Percentiles rank a stretch among this genome's conserved stretches.
Conservation (phyloP, 2,888 invertebrate genomes). For the Tryphoninae sp. region DNA sequence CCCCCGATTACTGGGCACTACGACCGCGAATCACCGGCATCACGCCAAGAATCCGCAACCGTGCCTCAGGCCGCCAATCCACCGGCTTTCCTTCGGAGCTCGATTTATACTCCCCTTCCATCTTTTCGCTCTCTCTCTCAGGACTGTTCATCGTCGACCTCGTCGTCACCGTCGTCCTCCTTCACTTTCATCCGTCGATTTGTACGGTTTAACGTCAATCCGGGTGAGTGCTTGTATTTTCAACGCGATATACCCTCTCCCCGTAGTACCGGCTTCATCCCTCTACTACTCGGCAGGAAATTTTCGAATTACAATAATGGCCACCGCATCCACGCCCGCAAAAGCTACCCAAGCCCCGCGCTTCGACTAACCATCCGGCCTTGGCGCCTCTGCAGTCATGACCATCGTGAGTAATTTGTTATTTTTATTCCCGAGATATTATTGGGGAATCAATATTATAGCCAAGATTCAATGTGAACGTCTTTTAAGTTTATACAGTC, state of each 20-base stretch:
- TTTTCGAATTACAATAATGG: conserved; percentile 79
- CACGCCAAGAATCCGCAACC: conserved; percentile 80
- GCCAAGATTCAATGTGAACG: not conserved
- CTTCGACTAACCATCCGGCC: conserved; percentile 68
- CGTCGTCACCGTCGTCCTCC: conserved; percentile 51
- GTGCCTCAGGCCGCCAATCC: conserved; percentile 81
- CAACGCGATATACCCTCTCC: conserved; percentile 51
- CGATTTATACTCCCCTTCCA: conserved; percentile 63
- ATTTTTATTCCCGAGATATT: conserved; percentile 26
- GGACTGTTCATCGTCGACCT: conserved; percentile 32
- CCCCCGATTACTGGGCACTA: conserved; percentile 80
- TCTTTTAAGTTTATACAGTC: not conserved
- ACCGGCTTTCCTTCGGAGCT: conserved; percentile 73
- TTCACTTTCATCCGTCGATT: conserved; percentile 57
- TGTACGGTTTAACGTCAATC: conserved; percentile 65
- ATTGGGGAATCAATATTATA: conserved; percentile 38
- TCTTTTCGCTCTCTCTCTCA: conserved; percentile 51
- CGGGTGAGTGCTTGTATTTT: conserved; percentile 56
- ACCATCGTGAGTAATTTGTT: conserved; percentile 8
- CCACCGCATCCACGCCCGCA: conserved; percentile 67
- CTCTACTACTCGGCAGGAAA: conserved; percentile 70
- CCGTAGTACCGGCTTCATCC: conserved; percentile 61
- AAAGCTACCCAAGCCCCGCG: conserved; percentile 56
- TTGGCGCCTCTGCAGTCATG: conserved; percentile 67
- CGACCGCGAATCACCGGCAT: conserved; percentile 81